A percentile compares a stretch with the other conserved stretches of the same genome.
Evolutionary conservation across 2,113 vertebrate species (phyloP).

Genomic region (Mungos mungo): DNA sequence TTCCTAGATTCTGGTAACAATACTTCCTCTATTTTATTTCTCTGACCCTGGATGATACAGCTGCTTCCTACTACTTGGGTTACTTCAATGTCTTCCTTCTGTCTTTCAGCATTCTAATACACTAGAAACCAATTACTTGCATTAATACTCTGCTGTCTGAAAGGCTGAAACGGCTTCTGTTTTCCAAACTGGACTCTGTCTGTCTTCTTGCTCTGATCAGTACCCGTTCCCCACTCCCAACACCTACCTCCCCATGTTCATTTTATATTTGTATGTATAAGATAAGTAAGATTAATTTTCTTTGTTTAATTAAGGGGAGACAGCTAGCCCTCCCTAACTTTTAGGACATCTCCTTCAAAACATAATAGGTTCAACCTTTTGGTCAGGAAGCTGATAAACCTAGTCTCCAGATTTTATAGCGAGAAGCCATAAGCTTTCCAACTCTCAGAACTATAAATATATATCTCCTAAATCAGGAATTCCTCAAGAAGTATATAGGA

Average conservation of each 20-base stretch:
- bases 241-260: neutral
- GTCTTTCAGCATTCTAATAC: neutral
- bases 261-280: neutral
- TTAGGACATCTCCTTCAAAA: neutral
- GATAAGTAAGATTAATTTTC: constrained; percentile 13
- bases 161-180: neutral
- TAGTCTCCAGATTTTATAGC: neutral
- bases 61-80: neutral
- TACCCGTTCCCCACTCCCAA: neutral
- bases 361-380: neutral
- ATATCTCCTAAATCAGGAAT: neutral
- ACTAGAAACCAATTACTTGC: neutral
- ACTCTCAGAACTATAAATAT: neutral
- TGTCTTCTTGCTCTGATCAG: neutral
- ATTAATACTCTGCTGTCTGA: neutral
- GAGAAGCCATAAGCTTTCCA: neutral
- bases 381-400: neutral
- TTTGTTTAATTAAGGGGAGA: neutral
- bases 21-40: neutral
- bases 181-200: neutral
- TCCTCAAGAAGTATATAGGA: neutral
- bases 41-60: neutral
- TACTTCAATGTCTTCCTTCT: neutral
- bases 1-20: neutral
- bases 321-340: neutral